phyloP scores from a whole-genome alignment of 1,140 invertebrate genomes.

The Penaeus vannamei region DNA sequence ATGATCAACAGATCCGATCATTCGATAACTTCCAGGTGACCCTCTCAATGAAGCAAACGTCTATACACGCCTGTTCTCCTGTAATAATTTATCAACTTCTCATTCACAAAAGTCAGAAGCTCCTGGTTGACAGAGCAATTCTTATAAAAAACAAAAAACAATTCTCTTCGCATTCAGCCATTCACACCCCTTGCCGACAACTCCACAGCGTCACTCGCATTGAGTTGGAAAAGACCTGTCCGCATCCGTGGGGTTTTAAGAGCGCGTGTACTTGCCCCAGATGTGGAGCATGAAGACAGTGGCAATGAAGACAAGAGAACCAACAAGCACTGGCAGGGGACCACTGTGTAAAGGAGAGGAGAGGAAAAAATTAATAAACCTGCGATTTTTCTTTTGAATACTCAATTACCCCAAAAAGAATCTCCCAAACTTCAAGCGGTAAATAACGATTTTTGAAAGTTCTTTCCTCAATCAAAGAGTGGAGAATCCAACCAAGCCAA shows the following conservation, averaged over 20 bases:
- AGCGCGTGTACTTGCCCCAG: slow-evolving; percentile 99
- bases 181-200: neutral
- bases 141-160: slow-evolving; percentile 26
- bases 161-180: neutral
- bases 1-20: neutral
- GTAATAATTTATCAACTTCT: no score
- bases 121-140: slow-evolving; percentile 21
- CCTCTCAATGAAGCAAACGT: no score
- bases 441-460: neutral
- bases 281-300: slow-evolving; percentile 99
- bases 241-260: slow-evolving; percentile 75
- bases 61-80: no score
- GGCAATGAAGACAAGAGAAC: slow-evolving; percentile 99
- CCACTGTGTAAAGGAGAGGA: slow-evolving; percentile 74
- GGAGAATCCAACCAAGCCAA: no score
- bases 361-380: neutral
- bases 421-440: neutral
- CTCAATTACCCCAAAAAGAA: neutral
- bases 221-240: neutral
- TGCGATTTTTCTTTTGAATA: neutral
- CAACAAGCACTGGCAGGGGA: slow-evolving; percentile 98
- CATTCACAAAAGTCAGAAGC: no score
- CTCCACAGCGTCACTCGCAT: no score
- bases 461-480: no score
- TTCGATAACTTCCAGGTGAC: no score